Percentiles rank a stretch among this genome's conserved stretches.
These are phyloP conservation scores for Eupeodes latifasciatus DNA, from an alignment of 2,888 invertebrate genomes.

Conservation along the genomic window DNA sequence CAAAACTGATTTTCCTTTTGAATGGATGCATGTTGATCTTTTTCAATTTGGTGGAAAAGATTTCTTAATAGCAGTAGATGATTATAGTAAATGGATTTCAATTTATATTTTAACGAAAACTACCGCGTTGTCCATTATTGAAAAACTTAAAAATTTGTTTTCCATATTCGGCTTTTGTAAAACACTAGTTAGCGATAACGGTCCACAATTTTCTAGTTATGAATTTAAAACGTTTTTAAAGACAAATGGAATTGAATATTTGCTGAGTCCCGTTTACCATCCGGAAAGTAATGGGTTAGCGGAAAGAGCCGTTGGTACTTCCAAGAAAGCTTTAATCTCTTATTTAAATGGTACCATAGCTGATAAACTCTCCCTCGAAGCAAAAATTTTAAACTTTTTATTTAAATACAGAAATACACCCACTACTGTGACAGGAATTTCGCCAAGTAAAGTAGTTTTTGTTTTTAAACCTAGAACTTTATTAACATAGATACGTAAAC, in stretches of 20 bases:
- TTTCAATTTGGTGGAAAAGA: not conserved
- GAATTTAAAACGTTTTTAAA: constrained; percentile 58
- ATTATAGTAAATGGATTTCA: too few relatives aligned
- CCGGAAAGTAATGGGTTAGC: constrained; percentile 16
- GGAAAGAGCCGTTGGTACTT: constrained; percentile 11
- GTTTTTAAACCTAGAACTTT: too few relatives aligned
- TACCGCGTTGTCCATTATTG: constrained; percentile 36
- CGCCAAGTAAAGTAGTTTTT: too few relatives aligned
- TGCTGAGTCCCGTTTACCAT: constrained; percentile 4
- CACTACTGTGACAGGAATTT: too few relatives aligned
- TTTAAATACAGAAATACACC: not conserved
- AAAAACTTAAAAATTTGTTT: constrained; percentile 59
- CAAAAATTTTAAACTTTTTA: not conserved
- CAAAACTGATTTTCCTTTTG: constrained; percentile 1
- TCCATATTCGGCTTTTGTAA: constrained; percentile 58
- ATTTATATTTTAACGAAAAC: not conserved
- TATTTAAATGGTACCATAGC: too few relatives aligned
- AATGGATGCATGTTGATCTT: constrained; percentile 13
- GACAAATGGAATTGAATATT: constrained; percentile 52
- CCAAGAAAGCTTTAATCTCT: constrained; percentile 10
- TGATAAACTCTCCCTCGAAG: too few relatives aligned
- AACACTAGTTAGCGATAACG: constrained; percentile 46
- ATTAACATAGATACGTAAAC: too few relatives aligned
- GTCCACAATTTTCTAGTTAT: constrained; percentile 55
- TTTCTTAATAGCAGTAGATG: too few relatives aligned